Base-by-base conservation (phyloP, 1,140 invertebrate genomes). In the Brachionus sp. region DNA sequence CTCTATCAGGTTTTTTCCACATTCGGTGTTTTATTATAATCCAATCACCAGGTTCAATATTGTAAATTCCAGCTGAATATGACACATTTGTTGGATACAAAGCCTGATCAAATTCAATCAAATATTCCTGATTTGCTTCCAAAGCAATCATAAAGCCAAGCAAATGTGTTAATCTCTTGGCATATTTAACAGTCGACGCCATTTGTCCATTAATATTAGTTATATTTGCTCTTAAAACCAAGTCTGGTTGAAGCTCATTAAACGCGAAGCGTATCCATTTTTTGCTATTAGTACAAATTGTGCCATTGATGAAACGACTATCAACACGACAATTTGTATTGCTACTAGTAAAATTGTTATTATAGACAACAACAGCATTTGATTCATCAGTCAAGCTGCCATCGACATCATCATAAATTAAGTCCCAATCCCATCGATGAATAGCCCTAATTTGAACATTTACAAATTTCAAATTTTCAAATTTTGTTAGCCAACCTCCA, bases 401-500 rank as follows among this genome's bases (percentile, higher is more conserved):
- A 80, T 80, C 77, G n/a, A 80, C 2, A 37, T 80, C 77, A 37
- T 80, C 23, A 29, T 16, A 25, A 5, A 80, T 25, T 9, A 80
- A 62, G 16, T 80, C 77, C 77, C 77, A 80, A 5, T 80, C 25
- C 77, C 77, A 80, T 80, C 77, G 53, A 23, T 62, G 77, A 12
- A 62, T 10, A 7, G 62, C 33, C 35, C 62, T 29, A 1, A n/a
- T 10, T 2, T 29, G 9, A 13, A 82, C 80, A 35, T 82, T 82
- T n/a, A n/a, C 16, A 44, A 82, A 82, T 35, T 25, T 33, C 16
- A 82, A 53, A 12, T 42, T 29, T 44, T 35, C 33, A 42, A 82
- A 68, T 42, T 46, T 50, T 2, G 33, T 82, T n/a, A 39, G 6
- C 80, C 80, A 82, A 42, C 80, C 80, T 19, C 77, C 77, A 29